Conservation (phyloP, 2,113 vertebrate species). For the Phylloscopus trochilus region DNA sequence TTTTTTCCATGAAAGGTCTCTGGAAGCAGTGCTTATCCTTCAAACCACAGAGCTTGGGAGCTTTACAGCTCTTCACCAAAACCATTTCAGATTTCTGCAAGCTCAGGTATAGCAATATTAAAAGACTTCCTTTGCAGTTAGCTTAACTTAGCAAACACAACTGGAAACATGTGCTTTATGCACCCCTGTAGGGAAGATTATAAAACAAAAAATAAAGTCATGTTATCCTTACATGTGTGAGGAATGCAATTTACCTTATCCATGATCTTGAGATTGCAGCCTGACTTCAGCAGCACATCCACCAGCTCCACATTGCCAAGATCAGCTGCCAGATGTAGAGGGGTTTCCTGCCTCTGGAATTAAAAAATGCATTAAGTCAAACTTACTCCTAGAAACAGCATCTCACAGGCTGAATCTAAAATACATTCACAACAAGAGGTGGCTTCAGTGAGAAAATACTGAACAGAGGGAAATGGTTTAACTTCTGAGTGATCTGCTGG, state of each 20-base stretch:
- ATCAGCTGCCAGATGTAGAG: conserved; percentile 86
- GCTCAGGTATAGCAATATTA: neutral
- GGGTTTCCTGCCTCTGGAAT: conserved; percentile 83
- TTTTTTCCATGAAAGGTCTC: neutral
- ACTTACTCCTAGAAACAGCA: neutral
- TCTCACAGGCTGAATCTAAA: neutral
- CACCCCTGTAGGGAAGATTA: neutral
- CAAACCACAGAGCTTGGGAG: neutral
- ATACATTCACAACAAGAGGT: neutral
- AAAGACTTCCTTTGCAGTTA: neutral
- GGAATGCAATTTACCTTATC: conserved; percentile 75
- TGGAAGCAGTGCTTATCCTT: neutral
- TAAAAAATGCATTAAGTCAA: neutral
- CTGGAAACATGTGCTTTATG: neutral
- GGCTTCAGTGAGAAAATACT: neutral
- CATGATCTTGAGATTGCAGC: conserved; percentile 73
- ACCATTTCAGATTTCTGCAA: neutral
- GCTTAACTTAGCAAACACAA: neutral
- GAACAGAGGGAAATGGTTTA: neutral
- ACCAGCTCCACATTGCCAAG: conserved; percentile 83
- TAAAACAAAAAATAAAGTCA: neutral
- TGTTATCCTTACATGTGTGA: neutral
- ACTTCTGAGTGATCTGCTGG: neutral
- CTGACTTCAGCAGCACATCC: conserved; percentile 83
- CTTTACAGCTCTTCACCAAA: neutral